phyloP scores from a whole-genome alignment of 2,113 vertebrate species.

The Lonchura striata region DNA sequence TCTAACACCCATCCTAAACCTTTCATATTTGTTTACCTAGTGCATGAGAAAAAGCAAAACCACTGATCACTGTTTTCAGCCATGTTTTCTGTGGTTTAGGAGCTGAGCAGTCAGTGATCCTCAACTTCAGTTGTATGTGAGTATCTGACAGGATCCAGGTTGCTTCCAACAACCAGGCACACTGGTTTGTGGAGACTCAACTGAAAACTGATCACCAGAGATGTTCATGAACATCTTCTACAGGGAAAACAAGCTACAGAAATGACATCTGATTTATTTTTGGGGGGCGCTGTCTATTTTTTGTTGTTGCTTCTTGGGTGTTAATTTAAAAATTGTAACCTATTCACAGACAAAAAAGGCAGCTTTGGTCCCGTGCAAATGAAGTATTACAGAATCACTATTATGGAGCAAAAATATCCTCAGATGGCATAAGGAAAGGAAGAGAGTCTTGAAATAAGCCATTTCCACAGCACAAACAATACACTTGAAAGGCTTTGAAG shows the following conservation, averaged over 20 bases:
- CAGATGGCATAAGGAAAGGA: neutral
- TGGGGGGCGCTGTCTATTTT: neutral
- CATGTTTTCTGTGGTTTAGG: neutral
- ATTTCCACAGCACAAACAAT: neutral
- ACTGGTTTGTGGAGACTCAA: neutral
- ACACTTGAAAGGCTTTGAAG: neutral
- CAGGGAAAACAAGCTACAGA: slow-evolving; percentile 2
- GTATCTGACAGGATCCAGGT: neutral
- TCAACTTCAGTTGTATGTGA: neutral
- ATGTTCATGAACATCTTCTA: neutral
- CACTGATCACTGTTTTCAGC: neutral
- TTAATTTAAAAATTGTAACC: neutral
- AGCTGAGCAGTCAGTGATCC: neutral
- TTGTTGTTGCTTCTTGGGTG: neutral
- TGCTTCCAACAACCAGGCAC: neutral
- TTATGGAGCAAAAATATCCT: neutral
- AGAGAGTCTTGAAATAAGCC: neutral
- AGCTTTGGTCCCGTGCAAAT: neutral
- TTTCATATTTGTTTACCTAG: neutral
- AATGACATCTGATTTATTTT: neutral
- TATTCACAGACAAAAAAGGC: neutral
- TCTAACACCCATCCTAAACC: neutral
- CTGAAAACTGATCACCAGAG: neutral
- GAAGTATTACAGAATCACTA: neutral
- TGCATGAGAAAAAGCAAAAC: neutral